phyloP scores from a whole-genome alignment of 2,113 vertebrate species.

The Etia nguti region DNA sequence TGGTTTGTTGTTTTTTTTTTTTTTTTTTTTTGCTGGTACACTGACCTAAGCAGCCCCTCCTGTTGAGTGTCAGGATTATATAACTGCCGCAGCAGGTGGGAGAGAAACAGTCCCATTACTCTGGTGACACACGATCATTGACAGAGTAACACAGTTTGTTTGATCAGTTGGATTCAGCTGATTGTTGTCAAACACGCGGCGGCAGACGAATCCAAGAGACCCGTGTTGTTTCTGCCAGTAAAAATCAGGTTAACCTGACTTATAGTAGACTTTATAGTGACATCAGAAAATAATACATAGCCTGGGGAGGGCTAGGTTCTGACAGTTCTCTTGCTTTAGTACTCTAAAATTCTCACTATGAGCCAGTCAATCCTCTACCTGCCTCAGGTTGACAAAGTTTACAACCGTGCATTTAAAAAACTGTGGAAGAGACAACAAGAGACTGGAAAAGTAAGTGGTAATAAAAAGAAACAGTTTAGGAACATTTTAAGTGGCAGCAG shows the following conservation, averaged over 20 bases:
- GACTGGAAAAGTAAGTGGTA: not conserved
- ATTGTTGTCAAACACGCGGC: not conserved
- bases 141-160: not conserved
- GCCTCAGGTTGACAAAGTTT: not conserved
- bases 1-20: too few species aligned
- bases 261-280: not conserved
- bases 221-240: not conserved
- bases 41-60: not conserved
- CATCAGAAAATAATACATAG: not conserved
- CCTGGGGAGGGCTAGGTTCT: not conserved
- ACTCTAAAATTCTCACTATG: not conserved
- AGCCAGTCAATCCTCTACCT: not conserved
- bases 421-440: not conserved
- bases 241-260: not conserved
- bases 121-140: not conserved
- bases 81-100: not conserved
- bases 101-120: not conserved
- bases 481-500: not conserved
- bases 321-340: not conserved
- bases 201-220: not conserved
- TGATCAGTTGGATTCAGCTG: not conserved
- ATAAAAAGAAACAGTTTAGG: not conserved
- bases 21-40: not conserved
- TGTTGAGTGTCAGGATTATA: not conserved
- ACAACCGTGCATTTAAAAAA: not conserved